A percentile compares a stretch with the other conserved stretches of the same genome.
Evolutionary conservation across 2,797 vertebrate genomes (phyloP).

Genomic region (Ibycter americanus): DNA sequence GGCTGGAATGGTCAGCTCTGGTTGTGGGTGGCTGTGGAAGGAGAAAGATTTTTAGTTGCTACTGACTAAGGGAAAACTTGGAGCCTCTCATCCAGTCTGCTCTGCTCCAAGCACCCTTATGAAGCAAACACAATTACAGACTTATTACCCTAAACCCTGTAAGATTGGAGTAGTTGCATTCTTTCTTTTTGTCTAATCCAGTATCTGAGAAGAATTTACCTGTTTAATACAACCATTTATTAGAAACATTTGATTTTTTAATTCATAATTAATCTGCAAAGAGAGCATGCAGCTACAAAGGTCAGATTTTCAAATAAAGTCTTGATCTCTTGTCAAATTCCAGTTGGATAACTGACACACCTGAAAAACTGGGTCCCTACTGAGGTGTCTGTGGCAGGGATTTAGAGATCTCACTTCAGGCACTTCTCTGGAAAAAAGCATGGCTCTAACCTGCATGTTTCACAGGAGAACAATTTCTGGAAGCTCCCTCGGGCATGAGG

Average conservation of each 20-base stretch:
- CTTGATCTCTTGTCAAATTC: neutral
- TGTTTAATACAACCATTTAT: conserved; percentile 32
- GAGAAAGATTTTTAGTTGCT: neutral
- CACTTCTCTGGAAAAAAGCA: neutral
- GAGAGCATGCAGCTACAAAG: neutral
- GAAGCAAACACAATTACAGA: conserved; percentile 27
- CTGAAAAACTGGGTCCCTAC: neutral
- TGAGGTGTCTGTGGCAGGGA: neutral
- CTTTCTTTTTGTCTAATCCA: neutral
- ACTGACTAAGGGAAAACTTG: neutral
- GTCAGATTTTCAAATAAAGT: neutral
- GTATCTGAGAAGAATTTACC: conserved; percentile 33
- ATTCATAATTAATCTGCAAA: neutral
- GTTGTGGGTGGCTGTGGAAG: neutral
- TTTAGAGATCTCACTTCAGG: neutral
- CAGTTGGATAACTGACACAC: neutral
- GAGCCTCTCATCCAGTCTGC: neutral
- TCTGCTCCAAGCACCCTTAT: neutral
- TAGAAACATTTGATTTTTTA: neutral
- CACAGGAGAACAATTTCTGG: neutral
- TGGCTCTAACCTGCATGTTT: neutral
- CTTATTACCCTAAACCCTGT: conserved; percentile 19
- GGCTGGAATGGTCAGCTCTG: neutral
- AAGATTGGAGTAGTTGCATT: neutral
- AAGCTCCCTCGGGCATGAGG: neutral